These are phyloP conservation scores for Umimayanthus kanabou DNA, from an alignment of 92 coral and sea anemone species.

Conservation along the genomic window DNA sequence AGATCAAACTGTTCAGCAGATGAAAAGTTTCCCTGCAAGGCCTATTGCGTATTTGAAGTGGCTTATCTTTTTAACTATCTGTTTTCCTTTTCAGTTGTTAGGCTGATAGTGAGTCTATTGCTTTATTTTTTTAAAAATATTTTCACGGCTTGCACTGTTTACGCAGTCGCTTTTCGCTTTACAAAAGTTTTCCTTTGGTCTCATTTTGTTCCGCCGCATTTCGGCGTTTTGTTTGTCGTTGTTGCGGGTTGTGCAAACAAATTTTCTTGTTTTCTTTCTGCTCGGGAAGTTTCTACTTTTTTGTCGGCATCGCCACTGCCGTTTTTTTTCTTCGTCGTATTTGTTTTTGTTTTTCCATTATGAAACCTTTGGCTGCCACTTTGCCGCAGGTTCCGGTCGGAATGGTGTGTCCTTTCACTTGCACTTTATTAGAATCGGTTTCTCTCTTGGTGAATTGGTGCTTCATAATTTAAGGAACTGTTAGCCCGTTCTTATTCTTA, in stretches of 20 bases:
- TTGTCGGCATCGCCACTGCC: constrained; percentile 21
- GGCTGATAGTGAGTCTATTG: neutral
- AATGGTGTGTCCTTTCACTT: too few species aligned
- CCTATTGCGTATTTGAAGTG: neutral
- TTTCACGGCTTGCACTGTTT: neutral
- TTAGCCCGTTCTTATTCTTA: neutral
- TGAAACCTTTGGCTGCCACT: neutral
- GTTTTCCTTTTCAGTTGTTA: neutral
- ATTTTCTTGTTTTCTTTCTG: neutral
- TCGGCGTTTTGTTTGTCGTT: neutral
- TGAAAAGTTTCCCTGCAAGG: neutral
- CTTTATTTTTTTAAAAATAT: neutral
- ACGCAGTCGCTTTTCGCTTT: neutral
- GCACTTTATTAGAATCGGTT: neutral
- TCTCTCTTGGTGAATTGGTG: neutral
- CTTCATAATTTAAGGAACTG: neutral
- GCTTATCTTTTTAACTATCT: neutral
- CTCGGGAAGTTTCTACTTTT: neutral
- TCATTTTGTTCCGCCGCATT: neutral
- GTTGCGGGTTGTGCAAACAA: neutral
- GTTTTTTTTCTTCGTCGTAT: neutral
- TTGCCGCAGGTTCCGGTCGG: constrained; percentile 25
- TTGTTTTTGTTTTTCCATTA: neutral
- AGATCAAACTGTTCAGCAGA: too few species aligned
- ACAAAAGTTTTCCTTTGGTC: too few species aligned